These are phyloP conservation scores for Magallana angulata DNA, from an alignment of 1,140 invertebrate genomes.

Conservation along the genomic window DNA sequence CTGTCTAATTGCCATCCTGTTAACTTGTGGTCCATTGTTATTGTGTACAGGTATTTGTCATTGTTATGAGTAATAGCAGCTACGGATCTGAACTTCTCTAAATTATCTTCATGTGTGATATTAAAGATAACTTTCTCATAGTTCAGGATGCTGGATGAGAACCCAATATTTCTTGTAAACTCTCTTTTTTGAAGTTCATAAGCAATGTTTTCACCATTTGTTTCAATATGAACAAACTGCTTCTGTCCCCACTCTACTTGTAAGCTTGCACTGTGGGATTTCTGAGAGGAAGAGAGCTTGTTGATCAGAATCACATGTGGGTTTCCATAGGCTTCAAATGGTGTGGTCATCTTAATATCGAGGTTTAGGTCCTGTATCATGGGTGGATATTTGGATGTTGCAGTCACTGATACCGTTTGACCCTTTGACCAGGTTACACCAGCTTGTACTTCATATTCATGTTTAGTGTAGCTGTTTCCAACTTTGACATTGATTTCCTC, in stretches of 20 bases:
- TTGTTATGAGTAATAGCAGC: conserved; percentile 51
- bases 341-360: conserved; percentile 34
- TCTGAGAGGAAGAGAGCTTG: background rate
- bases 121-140: conserved; percentile 48
- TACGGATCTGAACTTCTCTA: conserved; percentile 49
- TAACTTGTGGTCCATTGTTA: conserved; percentile 54
- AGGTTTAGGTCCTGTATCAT: conserved; percentile 52
- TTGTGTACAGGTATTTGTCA: conserved; percentile 50
- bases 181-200: conserved; percentile 41
- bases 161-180: conserved; percentile 54
- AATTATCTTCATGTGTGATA: conserved; percentile 60
- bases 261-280: background rate
- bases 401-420: conserved; percentile 52
- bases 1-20: conserved; percentile 59
- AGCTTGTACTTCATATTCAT: background rate
- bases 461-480: conserved; percentile 4
- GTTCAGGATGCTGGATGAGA: conserved; percentile 44
- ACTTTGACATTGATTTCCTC: conserved; percentile 54
- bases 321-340: conserved; percentile 37
- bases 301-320: conserved; percentile 12
- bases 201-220: conserved; percentile 26
- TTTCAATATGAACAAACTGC: conserved; percentile 51
- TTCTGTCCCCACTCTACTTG: conserved; percentile 37
- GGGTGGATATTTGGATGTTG: conserved; percentile 55
- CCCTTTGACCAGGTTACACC: conserved; percentile 57